Evolutionary conservation across 2,113 vertebrate species (phyloP).

Genomic region (Tenebrosternarchus preto): DNA sequence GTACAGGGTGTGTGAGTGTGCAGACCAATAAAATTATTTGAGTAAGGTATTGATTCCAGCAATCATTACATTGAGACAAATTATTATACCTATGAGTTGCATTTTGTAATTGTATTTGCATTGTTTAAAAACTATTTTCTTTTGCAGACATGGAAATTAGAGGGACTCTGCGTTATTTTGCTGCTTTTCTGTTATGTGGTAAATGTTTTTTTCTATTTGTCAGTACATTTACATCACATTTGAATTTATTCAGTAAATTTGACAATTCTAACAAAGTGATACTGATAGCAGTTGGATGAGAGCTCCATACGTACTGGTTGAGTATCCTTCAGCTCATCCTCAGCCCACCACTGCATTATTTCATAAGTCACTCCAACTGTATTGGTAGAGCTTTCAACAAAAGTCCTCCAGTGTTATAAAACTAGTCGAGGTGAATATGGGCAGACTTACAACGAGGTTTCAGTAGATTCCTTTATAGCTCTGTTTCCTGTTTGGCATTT

Average conservation of each 20-base stretch:
- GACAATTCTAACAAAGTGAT: not conserved
- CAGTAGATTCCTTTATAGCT: conserved; percentile 66
- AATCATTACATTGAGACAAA: not conserved
- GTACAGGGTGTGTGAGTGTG: too few relatives aligned
- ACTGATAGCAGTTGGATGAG: not conserved
- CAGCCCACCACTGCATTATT: too few relatives aligned
- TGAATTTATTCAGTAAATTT: not conserved
- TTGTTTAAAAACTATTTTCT: not conserved
- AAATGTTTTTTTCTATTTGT: conserved; percentile 1
- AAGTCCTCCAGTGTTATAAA: conserved; percentile 59
- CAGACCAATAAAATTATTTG: not conserved
- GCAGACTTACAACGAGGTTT: conserved; percentile 52
- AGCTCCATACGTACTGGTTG: not conserved
- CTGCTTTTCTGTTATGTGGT: conserved; percentile 39
- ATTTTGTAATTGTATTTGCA: not conserved
- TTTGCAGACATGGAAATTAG: conserved; percentile 23
- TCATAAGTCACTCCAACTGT: too few relatives aligned
- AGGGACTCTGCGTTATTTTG: not conserved
- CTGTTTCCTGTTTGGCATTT: too few relatives aligned
- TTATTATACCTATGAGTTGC: not conserved
- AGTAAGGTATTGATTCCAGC: not conserved
- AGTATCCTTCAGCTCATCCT: not conserved
- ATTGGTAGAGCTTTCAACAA: conserved; percentile 24
- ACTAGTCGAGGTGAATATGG: conserved; percentile 71
- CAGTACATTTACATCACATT: conserved; percentile 59